These are phyloP conservation scores for Etheostoma nigrum DNA, from an alignment of 2,797 vertebrate species.

Conservation along the genomic window DNA sequence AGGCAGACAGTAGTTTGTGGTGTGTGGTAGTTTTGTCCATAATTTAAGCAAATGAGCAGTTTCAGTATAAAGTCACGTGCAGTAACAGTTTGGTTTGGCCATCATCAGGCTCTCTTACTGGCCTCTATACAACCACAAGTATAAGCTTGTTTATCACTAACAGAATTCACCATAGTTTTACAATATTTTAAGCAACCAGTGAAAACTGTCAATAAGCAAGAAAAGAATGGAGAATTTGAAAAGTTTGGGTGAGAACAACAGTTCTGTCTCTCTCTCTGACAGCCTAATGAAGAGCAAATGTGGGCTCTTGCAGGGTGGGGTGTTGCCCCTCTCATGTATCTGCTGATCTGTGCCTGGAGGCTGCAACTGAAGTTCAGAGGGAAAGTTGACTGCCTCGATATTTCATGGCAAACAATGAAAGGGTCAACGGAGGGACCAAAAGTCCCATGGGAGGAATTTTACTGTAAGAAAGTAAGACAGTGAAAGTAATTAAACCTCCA, in stretches of 20 bases:
- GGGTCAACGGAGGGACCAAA: conserved; percentile 53
- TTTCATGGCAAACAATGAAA: conserved; percentile 68
- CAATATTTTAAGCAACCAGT: conserved; percentile 29
- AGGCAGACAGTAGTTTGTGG: conserved; percentile 49
- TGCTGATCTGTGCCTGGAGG: conserved; percentile 59
- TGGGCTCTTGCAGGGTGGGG: conserved; percentile 45
- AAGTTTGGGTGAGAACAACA: conserved; percentile 1
- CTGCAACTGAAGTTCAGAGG: conserved; percentile 40
- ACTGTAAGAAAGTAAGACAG: conserved; percentile 34
- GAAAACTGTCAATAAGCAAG: conserved; percentile 17
- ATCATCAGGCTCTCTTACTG: conserved; percentile 24
- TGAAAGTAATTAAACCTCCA: conserved; percentile 53
- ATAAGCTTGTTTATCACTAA: conserved; percentile 14
- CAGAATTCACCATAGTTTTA: conserved; percentile 24
- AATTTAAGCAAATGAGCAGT: conserved; percentile 40
- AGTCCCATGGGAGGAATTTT: conserved; percentile 53
- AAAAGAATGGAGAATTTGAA: neutral
- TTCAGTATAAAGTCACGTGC: conserved; percentile 33
- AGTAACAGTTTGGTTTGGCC: conserved; percentile 54
- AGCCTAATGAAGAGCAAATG: conserved; percentile 69
- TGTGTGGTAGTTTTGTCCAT: conserved; percentile 36
- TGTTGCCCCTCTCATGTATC: conserved; percentile 50
- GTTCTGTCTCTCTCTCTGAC: conserved; percentile 32
- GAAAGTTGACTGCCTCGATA: conserved; percentile 56
- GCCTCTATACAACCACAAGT: conserved; percentile 36